Conservation (phyloP, 2,888 invertebrate genomes). For the Ametastegia equiseti region DNA sequence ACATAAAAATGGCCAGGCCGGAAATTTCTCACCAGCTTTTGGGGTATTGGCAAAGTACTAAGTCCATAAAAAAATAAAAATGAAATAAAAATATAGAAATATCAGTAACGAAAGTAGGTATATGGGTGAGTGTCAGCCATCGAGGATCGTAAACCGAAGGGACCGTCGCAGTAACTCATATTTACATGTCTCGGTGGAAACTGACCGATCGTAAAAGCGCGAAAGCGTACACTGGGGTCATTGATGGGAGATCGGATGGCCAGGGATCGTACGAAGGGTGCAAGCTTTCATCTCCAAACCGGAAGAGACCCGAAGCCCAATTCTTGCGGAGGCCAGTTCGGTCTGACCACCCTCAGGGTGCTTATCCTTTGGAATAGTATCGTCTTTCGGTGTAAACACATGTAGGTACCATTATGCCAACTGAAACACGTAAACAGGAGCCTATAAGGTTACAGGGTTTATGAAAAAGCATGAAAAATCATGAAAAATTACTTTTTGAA, state of each 20-base stretch:
- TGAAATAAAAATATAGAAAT: no score
- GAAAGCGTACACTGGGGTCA: conserved; percentile 45
- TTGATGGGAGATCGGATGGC: conserved; percentile 32
- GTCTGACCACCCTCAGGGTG: background rate
- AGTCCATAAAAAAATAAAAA: conserved; percentile 34
- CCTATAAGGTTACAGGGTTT: conserved; percentile 3
- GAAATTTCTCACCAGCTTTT: conserved; percentile 15
- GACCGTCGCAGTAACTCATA: conserved; percentile 56
- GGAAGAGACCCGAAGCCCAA: conserved; percentile 37
- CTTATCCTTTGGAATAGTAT: conserved; percentile 27
- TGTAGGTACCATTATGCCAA: background rate
- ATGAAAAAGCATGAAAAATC: background rate
- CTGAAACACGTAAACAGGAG: background rate
- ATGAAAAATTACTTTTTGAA: background rate
- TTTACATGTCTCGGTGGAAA: conserved; percentile 66
- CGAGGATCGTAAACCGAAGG: conserved; percentile 43
- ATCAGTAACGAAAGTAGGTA: conserved; percentile 13
- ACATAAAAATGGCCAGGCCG: conserved; percentile 56
- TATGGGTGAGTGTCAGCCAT: background rate
- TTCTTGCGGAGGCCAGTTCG: background rate
- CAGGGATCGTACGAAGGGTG: conserved; percentile 1
- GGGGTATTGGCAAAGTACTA: background rate
- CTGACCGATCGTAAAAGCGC: conserved; percentile 62
- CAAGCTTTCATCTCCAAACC: conserved; percentile 22
- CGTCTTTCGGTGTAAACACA: conserved; percentile 9